Evolutionary conservation across 2,113 vertebrate genomes (phyloP).

Genomic region (Sarotherodon lohbergeri): DNA sequence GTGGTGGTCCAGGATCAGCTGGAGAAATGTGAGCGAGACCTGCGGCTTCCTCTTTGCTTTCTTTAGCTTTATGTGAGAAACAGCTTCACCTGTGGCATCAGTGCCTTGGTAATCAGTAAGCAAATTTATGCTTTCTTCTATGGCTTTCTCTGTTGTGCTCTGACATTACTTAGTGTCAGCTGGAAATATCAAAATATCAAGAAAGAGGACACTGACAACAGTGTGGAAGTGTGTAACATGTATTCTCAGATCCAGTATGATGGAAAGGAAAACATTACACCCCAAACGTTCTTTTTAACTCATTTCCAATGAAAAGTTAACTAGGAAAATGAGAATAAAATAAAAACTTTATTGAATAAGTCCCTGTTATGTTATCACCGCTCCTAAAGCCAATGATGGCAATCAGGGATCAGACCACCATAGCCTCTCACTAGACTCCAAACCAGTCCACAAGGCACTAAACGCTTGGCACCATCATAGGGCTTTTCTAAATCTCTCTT

Average conservation of each 20-base stretch:
- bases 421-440: neutral
- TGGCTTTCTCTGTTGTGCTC: neutral
- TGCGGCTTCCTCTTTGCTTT: neutral
- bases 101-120: neutral
- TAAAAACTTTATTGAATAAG: neutral
- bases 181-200: neutral
- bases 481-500: neutral
- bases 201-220: neutral
- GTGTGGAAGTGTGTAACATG: neutral
- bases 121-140: neutral
- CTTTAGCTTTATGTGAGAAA: neutral
- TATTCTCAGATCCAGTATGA: neutral
- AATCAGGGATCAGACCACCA: neutral
- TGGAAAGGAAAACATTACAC: neutral
- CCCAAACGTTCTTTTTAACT: neutral
- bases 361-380: neutral
- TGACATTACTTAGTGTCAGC: neutral
- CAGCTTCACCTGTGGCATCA: neutral
- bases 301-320: neutral
- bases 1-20: slow-evolving; percentile 94
- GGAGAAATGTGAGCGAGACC: slow-evolving; percentile 81
- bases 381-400: neutral
- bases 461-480: neutral
- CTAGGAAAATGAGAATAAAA: neutral
- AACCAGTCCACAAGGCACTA: neutral